Conservation (phyloP, 2,797 vertebrate species). For the Eulemur albifrons region DNA sequence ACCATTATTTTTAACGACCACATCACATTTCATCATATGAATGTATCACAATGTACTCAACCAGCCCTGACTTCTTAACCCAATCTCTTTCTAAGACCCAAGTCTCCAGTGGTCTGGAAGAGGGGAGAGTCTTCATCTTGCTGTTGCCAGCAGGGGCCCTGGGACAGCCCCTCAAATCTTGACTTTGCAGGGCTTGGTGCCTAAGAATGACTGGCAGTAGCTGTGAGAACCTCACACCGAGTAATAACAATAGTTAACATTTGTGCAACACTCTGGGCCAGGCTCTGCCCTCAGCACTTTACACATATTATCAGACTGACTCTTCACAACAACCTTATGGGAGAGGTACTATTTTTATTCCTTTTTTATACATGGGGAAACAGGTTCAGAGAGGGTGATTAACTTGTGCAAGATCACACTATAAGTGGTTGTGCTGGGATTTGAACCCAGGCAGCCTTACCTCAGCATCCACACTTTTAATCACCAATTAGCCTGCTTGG, state of each 20-base stretch:
- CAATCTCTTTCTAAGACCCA: not conserved
- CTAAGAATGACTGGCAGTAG: not conserved
- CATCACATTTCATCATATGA: not conserved
- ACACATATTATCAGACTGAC: not conserved
- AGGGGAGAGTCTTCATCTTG: not conserved
- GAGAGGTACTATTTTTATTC: not conserved
- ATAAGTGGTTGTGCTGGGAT: not conserved
- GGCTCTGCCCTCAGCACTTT: not conserved
- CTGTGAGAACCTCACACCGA: not conserved
- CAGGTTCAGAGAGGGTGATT: not conserved
- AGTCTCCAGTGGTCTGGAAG: not conserved
- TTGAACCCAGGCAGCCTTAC: not conserved
- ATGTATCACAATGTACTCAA: not conserved
- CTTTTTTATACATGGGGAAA: not conserved
- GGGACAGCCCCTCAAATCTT: not conserved
- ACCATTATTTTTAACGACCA: not conserved
- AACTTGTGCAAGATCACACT: not conserved
- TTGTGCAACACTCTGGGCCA: not conserved
- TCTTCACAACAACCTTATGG: not conserved
- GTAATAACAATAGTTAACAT: not conserved
- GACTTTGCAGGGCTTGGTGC: not conserved
- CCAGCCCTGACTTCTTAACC: not conserved
- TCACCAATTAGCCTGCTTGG: not conserved
- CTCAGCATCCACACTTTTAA: not conserved
- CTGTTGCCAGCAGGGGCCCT: not conserved